Percentiles rank a stretch among this genome's conserved stretches.
These are phyloP conservation scores for Greenwoodochromis staneri DNA, from an alignment of 2,113 vertebrate genomes.

Conservation along the genomic window DNA sequence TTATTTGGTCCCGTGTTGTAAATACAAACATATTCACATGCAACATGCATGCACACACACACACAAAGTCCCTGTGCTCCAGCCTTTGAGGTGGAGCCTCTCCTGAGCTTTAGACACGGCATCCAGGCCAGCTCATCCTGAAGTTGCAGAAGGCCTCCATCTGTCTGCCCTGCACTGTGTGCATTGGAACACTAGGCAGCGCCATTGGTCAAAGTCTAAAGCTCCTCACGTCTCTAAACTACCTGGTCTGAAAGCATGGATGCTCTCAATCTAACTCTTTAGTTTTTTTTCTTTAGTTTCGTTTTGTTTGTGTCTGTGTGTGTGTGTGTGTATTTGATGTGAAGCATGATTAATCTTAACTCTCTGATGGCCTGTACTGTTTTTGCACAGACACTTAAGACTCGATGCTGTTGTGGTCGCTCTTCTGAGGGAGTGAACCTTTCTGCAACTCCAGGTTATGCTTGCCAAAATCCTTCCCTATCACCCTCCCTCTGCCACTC, in stretches of 20 bases:
- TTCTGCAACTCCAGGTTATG: constrained; percentile 69
- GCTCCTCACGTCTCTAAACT: background rate
- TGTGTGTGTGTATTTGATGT: background rate
- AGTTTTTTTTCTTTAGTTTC: background rate
- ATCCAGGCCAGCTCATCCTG: constrained; percentile 36
- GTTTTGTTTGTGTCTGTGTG: background rate
- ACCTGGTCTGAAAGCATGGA: background rate
- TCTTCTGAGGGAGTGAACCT: constrained; percentile 28
- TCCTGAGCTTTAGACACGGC: constrained; percentile 15
- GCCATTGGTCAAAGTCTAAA: background rate
- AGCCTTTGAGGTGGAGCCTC: background rate
- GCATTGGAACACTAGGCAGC: background rate
- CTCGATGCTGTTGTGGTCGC: constrained; percentile 58
- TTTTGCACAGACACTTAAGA: constrained; percentile 64
- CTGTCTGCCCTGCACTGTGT: background rate
- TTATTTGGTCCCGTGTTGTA: constrained; percentile 22
- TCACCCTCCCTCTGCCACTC: background rate
- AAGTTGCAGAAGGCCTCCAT: constrained; percentile 61
- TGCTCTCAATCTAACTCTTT: background rate
- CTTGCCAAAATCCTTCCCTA: constrained; percentile 2
- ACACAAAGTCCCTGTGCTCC: background rate
- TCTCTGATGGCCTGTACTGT: constrained; percentile 65
- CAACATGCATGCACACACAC: background rate
- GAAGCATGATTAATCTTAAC: constrained; percentile 42
- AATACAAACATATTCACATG: constrained; percentile 9